These are phyloP conservation scores for Anas platyrhynchos DNA, from an alignment of 2,113 vertebrate genomes.

Conservation along the genomic window DNA sequence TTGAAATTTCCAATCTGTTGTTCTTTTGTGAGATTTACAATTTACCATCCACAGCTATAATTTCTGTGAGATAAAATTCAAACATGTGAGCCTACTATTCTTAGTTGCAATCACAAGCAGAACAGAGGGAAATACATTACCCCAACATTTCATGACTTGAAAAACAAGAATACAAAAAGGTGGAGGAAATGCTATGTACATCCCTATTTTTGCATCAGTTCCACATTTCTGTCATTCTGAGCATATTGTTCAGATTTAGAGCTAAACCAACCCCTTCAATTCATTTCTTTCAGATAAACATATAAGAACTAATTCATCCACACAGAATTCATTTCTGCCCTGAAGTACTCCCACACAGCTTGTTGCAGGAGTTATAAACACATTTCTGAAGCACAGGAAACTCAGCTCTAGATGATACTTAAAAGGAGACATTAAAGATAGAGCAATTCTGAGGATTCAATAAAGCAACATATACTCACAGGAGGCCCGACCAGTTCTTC, in stretches of 20 bases:
- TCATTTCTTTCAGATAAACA: neutral
- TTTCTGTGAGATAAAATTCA: neutral
- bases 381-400: neutral
- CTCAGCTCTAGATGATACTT: neutral
- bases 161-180: neutral
- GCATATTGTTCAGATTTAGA: neutral
- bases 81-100: neutral
- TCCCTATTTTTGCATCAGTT: neutral
- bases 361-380: neutral
- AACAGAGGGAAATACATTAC: neutral
- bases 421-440: neutral
- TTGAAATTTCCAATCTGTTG: neutral
- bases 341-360: neutral
- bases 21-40: neutral
- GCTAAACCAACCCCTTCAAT: neutral
- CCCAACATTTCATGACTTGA: neutral
- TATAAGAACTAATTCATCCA: neutral
- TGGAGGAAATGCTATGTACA: neutral
- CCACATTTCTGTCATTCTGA: neutral
- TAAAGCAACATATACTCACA: constrained; percentile 75
- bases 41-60: neutral
- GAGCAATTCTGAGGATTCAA: neutral
- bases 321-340: neutral
- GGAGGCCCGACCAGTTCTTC: constrained; percentile 79
- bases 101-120: neutral